Evolutionary conservation across 2,888 invertebrate genomes (phyloP).

Genomic region (Sarcophaga rosellei): DNA sequence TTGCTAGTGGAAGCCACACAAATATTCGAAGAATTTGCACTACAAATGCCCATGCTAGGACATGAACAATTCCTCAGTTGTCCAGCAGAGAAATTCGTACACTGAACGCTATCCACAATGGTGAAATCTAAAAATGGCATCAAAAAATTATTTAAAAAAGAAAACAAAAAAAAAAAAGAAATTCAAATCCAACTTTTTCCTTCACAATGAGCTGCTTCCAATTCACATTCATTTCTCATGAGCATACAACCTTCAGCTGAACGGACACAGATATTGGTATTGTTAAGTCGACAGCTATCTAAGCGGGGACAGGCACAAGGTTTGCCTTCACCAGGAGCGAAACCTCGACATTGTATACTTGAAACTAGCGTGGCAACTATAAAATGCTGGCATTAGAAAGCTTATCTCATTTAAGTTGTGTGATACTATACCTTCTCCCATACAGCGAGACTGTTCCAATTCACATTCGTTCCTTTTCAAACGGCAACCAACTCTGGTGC

Average conservation of each 20-base stretch:
- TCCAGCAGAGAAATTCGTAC: conserved; percentile 16
- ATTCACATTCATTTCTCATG: conserved; percentile 41
- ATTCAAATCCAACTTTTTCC: conserved; percentile 13
- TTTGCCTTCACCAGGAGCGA: conserved; percentile 20
- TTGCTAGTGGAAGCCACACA: conserved; percentile 17
- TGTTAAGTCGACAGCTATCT: conserved; percentile 7
- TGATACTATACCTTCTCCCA: conserved; percentile 19
- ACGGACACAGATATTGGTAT: conserved; percentile 25
- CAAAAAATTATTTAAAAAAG: neutral
- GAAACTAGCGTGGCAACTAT: neutral
- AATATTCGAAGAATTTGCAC: neutral
- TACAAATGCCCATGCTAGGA: conserved; percentile 28
- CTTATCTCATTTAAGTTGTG: too few relatives aligned
- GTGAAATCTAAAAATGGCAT: conserved; percentile 20
- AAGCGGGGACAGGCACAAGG: conserved; percentile 42
- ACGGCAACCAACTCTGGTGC: conserved; percentile 34
- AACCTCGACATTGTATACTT: conserved; percentile 25
- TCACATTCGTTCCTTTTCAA: conserved; percentile 44
- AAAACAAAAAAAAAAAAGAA: neutral
- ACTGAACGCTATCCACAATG: conserved; percentile 13
- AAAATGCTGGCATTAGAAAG: too few relatives aligned
- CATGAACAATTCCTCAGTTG: conserved; percentile 36
- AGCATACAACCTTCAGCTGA: conserved; percentile 8
- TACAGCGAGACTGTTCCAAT: conserved; percentile 28
- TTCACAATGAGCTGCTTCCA: conserved; percentile 40